Evolutionary conservation across 2,113 vertebrate species (phyloP).

Genomic region (Hipposideros armiger): DNA sequence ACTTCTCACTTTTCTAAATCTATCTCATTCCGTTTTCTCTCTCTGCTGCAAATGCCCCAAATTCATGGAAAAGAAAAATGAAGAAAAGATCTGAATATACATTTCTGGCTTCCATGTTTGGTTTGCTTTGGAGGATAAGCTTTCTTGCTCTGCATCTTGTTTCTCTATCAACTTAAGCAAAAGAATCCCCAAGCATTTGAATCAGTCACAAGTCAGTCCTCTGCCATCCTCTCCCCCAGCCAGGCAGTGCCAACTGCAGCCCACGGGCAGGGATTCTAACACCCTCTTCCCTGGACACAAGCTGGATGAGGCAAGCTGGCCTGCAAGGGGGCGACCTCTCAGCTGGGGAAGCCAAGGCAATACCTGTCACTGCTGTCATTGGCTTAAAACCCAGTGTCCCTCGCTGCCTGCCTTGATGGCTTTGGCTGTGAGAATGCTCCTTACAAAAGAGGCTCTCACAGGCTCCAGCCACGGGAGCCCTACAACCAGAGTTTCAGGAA

Average conservation of each 20-base stretch:
- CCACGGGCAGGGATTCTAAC: neutral
- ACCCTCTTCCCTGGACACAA: neutral
- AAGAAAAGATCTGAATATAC: neutral
- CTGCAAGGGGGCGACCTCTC: neutral
- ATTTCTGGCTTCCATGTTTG: neutral
- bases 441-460: constrained; percentile 59
- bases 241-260: neutral
- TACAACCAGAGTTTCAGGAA: constrained; percentile 54
- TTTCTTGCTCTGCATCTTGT: neutral
- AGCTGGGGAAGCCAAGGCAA: neutral
- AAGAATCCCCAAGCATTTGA: neutral
- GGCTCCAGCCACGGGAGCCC: neutral
- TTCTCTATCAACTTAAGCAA: constrained; percentile 7
- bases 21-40: neutral
- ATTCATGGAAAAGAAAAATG: neutral
- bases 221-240: neutral
- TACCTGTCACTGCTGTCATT: constrained; percentile 5
- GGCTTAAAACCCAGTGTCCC: neutral
- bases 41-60: neutral
- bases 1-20: neutral
- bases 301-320: neutral
- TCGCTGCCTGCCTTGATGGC: neutral
- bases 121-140: neutral
- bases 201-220: neutral
- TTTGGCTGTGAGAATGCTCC: constrained; percentile 9